Base-by-base conservation (phyloP, 1,140 invertebrate species). In the Zeugodacus cucurbitae region DNA sequence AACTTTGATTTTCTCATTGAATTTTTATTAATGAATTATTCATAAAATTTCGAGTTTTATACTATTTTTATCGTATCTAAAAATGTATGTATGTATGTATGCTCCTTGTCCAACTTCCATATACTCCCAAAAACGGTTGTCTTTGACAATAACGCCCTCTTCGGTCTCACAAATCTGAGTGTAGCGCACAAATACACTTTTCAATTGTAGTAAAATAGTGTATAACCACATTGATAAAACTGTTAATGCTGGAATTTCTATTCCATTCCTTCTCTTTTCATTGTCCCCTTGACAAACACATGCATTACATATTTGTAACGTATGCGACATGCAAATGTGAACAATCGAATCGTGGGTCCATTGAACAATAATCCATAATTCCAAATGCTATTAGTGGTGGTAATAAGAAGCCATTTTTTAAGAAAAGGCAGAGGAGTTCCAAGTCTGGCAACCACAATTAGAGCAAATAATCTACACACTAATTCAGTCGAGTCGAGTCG, bases 231-330 rank as follows among this genome's bases (percentile, higher is more conserved):
- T 48, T 82, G 37, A 82, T n/a, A 78, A 82, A 74, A 89, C 89
- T 90, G 90, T 91, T 91, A 91, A 91, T 92, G 90, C 91, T 91
- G 91, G 91, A 91, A 91, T 91, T 92, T 92, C 88, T 90, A 91
- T 91, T 91, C 91, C 91, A 90, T 90, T 89, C 91, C 89, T 91
- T 91, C 89, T 91, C 90, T 91, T 91, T 91, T 91, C 90, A 92
- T 91, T 91, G 48, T 91, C 90, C 91, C 90, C 90, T 91, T 91
- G 90, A 90, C 89, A 88, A 87, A 89, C 6, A 58, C 86, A n/a
- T n/a, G 86, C 5, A 86, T 57, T 62, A 87, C 29, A n/a, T 59
- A 78, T 10, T 14, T 34, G 37, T 37, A 82, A 48, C 44, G 41
- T 82, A 70, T 37, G 34, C 34, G 11, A 70, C 10, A 37, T 34